A percentile compares a stretch with the other conserved stretches of the same genome.
Conservation (phyloP, 2,888 invertebrate genomes). For the Augiades crinisus region DNA sequence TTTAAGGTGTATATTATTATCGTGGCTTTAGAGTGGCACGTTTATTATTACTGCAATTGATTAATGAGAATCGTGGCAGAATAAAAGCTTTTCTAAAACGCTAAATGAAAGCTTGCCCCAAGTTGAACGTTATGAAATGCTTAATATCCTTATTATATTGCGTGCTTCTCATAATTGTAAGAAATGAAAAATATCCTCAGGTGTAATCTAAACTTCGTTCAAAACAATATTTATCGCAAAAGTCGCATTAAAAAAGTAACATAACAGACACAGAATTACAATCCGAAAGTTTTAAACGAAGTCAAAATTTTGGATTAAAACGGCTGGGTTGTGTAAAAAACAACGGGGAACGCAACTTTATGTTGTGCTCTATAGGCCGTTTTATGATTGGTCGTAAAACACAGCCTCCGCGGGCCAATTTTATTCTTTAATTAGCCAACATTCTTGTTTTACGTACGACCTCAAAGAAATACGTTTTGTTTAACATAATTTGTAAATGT, state of each 20-base stretch:
- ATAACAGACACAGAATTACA: conserved; percentile 34
- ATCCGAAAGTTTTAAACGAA: conserved; percentile 48
- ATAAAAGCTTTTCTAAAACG: no score
- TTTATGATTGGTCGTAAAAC: conserved; percentile 74
- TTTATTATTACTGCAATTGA: no score
- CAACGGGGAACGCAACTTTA: conserved; percentile 55
- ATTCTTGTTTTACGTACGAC: conserved; percentile 51
- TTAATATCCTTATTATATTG: no score
- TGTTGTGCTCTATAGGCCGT: conserved; percentile 61
- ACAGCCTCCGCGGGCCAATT: conserved; percentile 61
- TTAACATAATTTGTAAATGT: conserved; percentile 1
- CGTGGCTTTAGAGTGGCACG: no score
- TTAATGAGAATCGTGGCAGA: no score
- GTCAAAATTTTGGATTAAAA: conserved; percentile 58
- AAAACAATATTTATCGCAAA: background rate
- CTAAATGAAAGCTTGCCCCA: no score
- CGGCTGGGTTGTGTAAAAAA: conserved; percentile 54
- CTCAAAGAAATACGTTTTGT: conserved; percentile 29
- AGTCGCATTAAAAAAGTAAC: background rate
- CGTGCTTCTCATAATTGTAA: no score
- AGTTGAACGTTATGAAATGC: no score
- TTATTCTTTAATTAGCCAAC: conserved; percentile 70
- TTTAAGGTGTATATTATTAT: no score
- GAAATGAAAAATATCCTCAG: no score
- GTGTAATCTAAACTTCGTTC: background rate